Evolutionary conservation across 2,113 vertebrate genomes (phyloP).

Genomic region (Nettapus auritus): DNA sequence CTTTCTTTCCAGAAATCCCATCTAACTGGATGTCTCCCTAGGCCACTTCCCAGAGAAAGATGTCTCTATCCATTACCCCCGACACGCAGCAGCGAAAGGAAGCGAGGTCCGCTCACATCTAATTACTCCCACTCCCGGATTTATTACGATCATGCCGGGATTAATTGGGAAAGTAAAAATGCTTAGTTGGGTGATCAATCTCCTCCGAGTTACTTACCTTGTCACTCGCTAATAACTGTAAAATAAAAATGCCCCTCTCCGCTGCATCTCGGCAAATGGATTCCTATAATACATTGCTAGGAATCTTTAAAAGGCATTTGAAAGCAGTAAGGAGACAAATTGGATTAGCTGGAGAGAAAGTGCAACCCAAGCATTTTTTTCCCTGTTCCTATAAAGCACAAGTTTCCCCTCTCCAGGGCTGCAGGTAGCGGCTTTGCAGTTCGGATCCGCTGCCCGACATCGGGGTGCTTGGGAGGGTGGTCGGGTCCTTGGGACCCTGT

Average conservation of each 20-base stretch:
- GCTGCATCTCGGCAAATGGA: constrained; percentile 55
- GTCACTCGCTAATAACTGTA: constrained; percentile 55
- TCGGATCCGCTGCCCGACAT: no score
- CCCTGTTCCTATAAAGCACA: background rate
- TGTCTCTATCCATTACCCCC: constrained; percentile 46
- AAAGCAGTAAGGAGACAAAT: constrained; percentile 54
- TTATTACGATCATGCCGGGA: constrained; percentile 65
- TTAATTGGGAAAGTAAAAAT: constrained; percentile 72
- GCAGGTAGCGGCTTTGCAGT: background rate
- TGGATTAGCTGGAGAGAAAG: constrained; percentile 49
- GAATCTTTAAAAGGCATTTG: constrained; percentile 49
- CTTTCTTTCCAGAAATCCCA: constrained; percentile 33
- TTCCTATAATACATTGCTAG: constrained; percentile 27
- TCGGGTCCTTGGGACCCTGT: accelerated
- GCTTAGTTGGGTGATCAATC: constrained; percentile 65
- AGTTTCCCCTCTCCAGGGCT: background rate
- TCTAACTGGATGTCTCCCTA: background rate
- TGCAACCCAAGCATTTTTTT: constrained; percentile 18
- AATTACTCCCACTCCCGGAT: constrained; percentile 57
- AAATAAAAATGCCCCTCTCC: constrained; percentile 46
- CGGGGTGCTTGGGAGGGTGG: background rate
- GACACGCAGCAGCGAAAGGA: background rate
- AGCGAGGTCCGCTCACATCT: constrained; percentile 36
- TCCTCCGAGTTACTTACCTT: constrained; percentile 55
- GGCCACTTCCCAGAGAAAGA: constrained; percentile 12